Evolutionary conservation across 2,797 vertebrate species (phyloP).

Genomic region (Channa striata): DNA sequence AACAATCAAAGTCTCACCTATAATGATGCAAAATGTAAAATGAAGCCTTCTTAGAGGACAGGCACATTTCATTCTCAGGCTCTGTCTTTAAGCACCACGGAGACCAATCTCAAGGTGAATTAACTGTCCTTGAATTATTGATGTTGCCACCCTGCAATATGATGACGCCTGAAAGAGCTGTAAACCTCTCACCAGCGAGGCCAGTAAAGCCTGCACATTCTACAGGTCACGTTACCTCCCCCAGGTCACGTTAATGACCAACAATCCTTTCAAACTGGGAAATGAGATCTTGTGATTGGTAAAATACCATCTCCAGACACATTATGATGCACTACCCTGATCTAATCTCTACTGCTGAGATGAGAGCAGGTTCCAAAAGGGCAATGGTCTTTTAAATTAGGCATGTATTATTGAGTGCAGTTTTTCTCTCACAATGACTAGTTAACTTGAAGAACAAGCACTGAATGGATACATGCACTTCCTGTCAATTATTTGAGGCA

Average conservation of each 20-base stretch:
- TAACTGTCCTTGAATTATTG: constrained; percentile 77
- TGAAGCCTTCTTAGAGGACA: constrained; percentile 26
- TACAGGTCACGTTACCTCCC: constrained; percentile 53
- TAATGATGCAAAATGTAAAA: constrained; percentile 43
- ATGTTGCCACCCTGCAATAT: constrained; percentile 56
- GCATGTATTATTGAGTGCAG: constrained; percentile 60
- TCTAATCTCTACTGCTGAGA: constrained; percentile 48
- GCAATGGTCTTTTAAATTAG: constrained; percentile 64
- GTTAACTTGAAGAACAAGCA: constrained; percentile 42
- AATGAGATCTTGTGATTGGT: constrained; percentile 51
- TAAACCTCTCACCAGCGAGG: constrained; percentile 49
- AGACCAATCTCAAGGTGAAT: constrained; percentile 74
- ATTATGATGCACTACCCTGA: constrained; percentile 26
- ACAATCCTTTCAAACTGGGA: constrained; percentile 31
- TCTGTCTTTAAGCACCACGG: constrained; percentile 34
- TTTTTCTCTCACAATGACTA: constrained; percentile 56
- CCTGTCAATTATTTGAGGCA: constrained; percentile 24
- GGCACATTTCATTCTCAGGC: constrained; percentile 28
- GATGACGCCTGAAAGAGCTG: constrained; percentile 51
- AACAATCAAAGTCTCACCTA: constrained; percentile 8
- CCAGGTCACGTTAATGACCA: constrained; percentile 39
- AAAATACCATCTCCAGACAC: constrained; percentile 46
- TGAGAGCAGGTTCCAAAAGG: constrained; percentile 53
- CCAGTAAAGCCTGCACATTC: constrained; percentile 40
- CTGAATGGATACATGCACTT: constrained; percentile 53